These are phyloP conservation scores for Antennarius striatus DNA, from an alignment of 2,113 vertebrate genomes.

Conservation along the genomic window DNA sequence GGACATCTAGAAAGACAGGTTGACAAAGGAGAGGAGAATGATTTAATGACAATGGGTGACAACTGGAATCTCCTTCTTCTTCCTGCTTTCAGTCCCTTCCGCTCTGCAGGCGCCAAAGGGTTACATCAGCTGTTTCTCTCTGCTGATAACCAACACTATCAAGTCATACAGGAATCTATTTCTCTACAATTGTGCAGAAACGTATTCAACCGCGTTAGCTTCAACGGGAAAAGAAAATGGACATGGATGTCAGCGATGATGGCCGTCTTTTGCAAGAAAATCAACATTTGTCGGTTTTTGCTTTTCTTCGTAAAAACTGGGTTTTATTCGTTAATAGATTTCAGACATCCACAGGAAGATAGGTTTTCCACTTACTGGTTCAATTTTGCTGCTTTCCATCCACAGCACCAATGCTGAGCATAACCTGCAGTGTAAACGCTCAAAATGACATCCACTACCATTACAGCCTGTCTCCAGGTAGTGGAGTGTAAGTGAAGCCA, in stretches of 20 bases:
- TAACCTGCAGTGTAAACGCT: conserved; percentile 21
- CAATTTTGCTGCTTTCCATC: conserved; percentile 39
- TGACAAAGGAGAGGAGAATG: conserved; percentile 1
- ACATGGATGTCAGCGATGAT: conserved; percentile 38
- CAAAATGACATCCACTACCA: conserved; percentile 38
- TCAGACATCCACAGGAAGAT: conserved; percentile 16
- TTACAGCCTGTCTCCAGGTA: conserved; percentile 22
- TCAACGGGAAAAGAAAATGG: conserved; percentile 45
- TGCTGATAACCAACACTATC: conserved; percentile 26
- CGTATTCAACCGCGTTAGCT: conserved; percentile 30
- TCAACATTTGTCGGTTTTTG: conserved; percentile 24
- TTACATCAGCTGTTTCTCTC: conserved; percentile 31
- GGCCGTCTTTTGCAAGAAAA: conserved; percentile 18
- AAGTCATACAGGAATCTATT: conserved; percentile 30
- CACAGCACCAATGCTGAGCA: background rate
- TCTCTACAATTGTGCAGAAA: conserved; percentile 31
- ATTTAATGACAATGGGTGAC: conserved; percentile 45
- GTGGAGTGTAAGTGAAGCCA: conserved; percentile 8
- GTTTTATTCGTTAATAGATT: conserved; percentile 15
- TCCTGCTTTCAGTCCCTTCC: background rate
- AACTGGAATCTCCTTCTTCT: conserved; percentile 32
- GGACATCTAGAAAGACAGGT: conserved; percentile 10
- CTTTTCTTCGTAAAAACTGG: conserved; percentile 26
- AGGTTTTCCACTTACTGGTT: conserved; percentile 37
- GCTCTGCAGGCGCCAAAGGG: background rate